Percentiles rank a stretch among this genome's conserved stretches.
Conservation (phyloP, 2,113 vertebrate genomes). For the Haplochromis vanheusdeni region DNA sequence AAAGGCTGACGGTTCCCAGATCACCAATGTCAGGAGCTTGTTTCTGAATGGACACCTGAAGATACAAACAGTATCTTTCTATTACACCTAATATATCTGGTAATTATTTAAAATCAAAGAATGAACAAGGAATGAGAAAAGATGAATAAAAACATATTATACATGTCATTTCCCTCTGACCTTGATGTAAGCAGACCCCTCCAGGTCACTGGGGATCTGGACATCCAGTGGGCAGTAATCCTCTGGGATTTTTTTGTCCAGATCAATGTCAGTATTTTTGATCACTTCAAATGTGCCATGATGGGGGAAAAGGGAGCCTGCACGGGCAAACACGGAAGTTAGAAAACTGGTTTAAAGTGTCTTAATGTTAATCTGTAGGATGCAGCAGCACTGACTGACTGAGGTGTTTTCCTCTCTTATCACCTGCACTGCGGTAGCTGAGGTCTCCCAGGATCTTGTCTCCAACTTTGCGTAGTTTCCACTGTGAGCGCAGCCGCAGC, state of each 20-base stretch:
- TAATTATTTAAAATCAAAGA: background rate
- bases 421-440: conserved; percentile 96
- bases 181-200: conserved; percentile 96
- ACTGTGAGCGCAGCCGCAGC: conserved; percentile 89
- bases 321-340: background rate
- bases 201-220: conserved; percentile 94
- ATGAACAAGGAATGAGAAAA: background rate
- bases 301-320: conserved; percentile 95
- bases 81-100: background rate
- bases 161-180: conserved; percentile 46
- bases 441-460: conserved; percentile 98
- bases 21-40: conserved; percentile 95
- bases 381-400: background rate
- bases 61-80: background rate
- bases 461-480: conserved; percentile 96
- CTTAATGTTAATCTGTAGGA: background rate
- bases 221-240: conserved; percentile 96
- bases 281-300: conserved; percentile 97
- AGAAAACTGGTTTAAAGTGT: background rate
- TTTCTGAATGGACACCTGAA: conserved; percentile 96
- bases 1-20: conserved; percentile 89
- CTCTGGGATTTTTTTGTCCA: conserved; percentile 96
- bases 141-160: background rate
- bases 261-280: conserved; percentile 97
- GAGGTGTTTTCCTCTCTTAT: background rate